Conservation (phyloP, 2,797 vertebrate species). For the Poeciliopsis infans region DNA sequence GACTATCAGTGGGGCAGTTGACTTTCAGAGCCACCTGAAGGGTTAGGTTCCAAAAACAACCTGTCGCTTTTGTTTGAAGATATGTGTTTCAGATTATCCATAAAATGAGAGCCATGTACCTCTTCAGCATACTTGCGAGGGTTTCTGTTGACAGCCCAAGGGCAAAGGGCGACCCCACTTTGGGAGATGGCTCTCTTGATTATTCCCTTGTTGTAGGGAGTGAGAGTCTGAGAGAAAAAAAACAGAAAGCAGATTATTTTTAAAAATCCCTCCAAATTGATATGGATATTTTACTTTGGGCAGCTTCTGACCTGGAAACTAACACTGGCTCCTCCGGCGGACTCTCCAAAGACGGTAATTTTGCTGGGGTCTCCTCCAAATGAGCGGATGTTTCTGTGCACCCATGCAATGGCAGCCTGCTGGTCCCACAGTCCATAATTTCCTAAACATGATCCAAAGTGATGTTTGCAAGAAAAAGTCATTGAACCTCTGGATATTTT, state of each 20-base stretch:
- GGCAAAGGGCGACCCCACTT: constrained; percentile 85
- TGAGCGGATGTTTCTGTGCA: constrained; percentile 91
- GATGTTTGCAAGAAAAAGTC: not conserved
- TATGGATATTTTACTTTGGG: not conserved
- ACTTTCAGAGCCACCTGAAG: constrained; percentile 75
- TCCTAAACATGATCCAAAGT: constrained; percentile 72
- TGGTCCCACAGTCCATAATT: constrained; percentile 96
- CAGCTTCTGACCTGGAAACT: constrained; percentile 86
- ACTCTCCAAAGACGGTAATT: constrained; percentile 95
- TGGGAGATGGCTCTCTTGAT: constrained; percentile 92
- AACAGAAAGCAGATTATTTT: not conserved
- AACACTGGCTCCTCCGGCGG: constrained; percentile 88
- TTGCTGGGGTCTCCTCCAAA: constrained; percentile 93
- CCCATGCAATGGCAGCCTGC: constrained; percentile 94
- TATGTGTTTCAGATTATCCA: not conserved
- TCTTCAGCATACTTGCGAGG: constrained; percentile 82
- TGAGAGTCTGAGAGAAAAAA: constrained; percentile 78
- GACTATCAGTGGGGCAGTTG: constrained; percentile 81
- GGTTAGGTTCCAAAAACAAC: not conserved
- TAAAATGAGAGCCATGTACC: constrained; percentile 67
- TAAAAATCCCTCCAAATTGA: not conserved
- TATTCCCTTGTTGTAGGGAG: constrained; percentile 89
- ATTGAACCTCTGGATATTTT: not conserved
- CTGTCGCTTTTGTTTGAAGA: not conserved
- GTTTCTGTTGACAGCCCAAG: constrained; percentile 88